Conservation (phyloP, 1,140 invertebrate species). For the Bilobella aurantiaca region DNA sequence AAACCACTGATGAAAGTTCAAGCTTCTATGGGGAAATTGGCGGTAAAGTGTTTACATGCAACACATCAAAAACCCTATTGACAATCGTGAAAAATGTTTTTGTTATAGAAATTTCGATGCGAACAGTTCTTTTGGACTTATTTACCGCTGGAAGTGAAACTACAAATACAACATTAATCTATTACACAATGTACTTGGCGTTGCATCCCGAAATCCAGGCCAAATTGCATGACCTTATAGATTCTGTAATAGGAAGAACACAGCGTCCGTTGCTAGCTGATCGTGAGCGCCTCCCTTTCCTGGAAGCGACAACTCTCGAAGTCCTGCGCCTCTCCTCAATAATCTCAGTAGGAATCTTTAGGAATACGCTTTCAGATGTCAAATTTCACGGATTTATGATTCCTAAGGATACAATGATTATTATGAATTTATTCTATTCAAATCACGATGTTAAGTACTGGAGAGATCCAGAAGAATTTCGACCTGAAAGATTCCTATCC, state of each 20-base stretch:
- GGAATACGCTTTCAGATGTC: background rate
- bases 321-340: conserved; percentile 4
- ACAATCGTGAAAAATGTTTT: background rate
- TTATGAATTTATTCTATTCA: conserved; percentile 63
- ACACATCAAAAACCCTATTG: background rate
- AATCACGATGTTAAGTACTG: conserved; percentile 60
- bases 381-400: conserved; percentile 43
- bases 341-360: background rate
- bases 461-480: conserved; percentile 57
- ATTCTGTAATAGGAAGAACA: conserved; percentile 44
- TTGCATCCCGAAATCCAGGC: conserved; percentile 48
- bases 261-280: conserved; percentile 40
- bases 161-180: conserved; percentile 50
- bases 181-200: conserved; percentile 47
- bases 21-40: conserved; percentile 24
- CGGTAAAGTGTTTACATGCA: conserved; percentile 9
- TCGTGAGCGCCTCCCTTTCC: conserved; percentile 39
- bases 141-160: conserved; percentile 55
- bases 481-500: conserved; percentile 61
- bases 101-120: background rate
- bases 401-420: conserved; percentile 58
- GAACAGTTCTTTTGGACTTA: conserved; percentile 44
- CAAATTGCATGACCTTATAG: conserved; percentile 51
- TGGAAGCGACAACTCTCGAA: conserved; percentile 4
- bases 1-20: conserved; percentile 24